A percentile compares a stretch with the other conserved stretches of the same genome.
Conservation (phyloP, 1,140 invertebrate species). For the Teleogryllus occipitalis region DNA sequence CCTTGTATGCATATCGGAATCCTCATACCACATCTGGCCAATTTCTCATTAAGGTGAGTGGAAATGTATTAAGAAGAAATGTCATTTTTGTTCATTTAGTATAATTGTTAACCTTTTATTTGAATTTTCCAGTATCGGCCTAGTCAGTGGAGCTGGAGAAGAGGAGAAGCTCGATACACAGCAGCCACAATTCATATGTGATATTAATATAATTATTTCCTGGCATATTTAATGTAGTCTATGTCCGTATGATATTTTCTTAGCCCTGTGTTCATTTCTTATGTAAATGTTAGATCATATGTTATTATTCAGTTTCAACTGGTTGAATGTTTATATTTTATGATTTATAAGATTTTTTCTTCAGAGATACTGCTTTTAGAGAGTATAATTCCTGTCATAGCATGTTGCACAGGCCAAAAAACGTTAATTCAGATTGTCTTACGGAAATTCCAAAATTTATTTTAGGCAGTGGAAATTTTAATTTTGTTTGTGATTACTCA, state of each 20-base stretch:
- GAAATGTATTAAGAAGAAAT: not conserved
- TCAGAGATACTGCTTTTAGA: no score
- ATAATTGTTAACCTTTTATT: conserved; percentile 30
- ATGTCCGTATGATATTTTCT: not conserved
- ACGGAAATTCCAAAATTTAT: no score
- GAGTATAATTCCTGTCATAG: no score
- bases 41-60: conserved; percentile 84
- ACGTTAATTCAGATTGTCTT: no score
- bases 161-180: conserved; percentile 83
- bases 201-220: conserved; percentile 24
- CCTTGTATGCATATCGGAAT: conserved; percentile 88
- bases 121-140: conserved; percentile 72
- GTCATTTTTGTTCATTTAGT: not conserved
- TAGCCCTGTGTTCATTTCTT: not conserved
- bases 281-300: not conserved
- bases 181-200: conserved; percentile 90
- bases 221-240: conserved; percentile 9
- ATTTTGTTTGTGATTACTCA: no score
- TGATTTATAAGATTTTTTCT: no score
- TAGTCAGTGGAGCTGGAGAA: conserved; percentile 81
- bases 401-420: no score
- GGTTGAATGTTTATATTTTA: no score
- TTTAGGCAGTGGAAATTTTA: no score
- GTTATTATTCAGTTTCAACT: no score
- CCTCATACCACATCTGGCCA: conserved; percentile 92